Evolutionary conservation across 2,113 vertebrate species (phyloP).

Genomic region (Zosterops borbonicus): DNA sequence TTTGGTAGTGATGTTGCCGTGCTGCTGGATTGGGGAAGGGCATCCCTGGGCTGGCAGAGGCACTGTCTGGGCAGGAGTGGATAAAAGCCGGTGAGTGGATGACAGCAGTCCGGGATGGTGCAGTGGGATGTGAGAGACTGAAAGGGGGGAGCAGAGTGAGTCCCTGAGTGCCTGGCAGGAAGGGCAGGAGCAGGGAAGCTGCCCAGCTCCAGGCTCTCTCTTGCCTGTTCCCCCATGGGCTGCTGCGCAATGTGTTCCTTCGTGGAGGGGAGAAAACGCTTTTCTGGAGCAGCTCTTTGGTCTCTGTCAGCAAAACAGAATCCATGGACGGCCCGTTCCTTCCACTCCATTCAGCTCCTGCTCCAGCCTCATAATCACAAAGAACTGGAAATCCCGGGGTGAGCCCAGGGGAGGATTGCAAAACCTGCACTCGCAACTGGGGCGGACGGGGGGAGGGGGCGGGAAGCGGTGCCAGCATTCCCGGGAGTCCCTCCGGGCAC

Average conservation of each 20-base stretch:
- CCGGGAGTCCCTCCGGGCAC: neutral
- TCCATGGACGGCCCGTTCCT: neutral
- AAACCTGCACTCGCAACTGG: slow-evolving; percentile 15
- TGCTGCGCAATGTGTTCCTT: neutral
- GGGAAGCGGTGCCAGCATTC: neutral
- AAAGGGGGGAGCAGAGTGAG: rapidly evolving
- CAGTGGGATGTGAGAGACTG: neutral
- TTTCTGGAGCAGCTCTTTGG: neutral
- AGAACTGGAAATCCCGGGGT: slow-evolving; percentile 26
- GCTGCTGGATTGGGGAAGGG: neutral
- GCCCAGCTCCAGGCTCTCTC: neutral
- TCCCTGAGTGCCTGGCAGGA: neutral
- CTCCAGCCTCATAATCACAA: slow-evolving; percentile 14
- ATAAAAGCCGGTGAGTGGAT: rapidly evolving
- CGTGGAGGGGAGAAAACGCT: neutral
- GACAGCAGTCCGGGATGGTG: neutral
- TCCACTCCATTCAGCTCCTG: neutral
- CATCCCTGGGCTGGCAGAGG: neutral
- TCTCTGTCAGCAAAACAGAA: neutral
- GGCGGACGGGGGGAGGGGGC: neutral
- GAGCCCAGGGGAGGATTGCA: slow-evolving; percentile 55
- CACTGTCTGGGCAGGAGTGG: neutral
- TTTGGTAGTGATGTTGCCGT: neutral
- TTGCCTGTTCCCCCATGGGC: neutral
- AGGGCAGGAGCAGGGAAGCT: neutral